Evolutionary conservation across 2,113 vertebrate genomes (phyloP), one percentile per base, ranked within the genome.

Genomic region (Coptodon rendalli): DNA sequence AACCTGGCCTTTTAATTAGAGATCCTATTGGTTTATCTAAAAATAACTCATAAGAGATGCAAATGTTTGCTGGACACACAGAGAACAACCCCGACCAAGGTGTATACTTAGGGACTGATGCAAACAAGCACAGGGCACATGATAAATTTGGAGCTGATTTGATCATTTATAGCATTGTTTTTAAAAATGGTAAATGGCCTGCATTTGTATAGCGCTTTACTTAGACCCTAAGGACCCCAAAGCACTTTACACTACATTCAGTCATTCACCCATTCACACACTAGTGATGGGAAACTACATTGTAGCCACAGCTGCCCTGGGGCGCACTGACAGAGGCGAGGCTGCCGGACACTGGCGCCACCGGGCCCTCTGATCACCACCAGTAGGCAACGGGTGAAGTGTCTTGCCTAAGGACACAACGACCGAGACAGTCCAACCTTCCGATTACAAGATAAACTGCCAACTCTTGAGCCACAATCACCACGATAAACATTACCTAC

Each of bases 1-100:
- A 96, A 96, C 96, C 95, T 92, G 95, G 88, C 76, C 93, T 61
- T 96, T 96, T 96, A 97, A 97, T 97, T 97, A 94, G 90, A 90
- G 86, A 93, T 95, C 93, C 94, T 96, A 93, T 92, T 95, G 96
- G 86, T 94, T 96, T 93, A 90, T 93, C 94, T 96, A 96, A 97
- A 97, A 97, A 95, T 96, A 97, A 90, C 91, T 87, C 78, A 54
- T 29, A 81, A 84, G 71, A 53, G 78, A 83, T 76, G 66, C 66
- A 76, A 84, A 89, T 87, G 83, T 84, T 89, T 89, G 80, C 54
- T 61, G 38, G 24, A 50, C 59, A 84, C 57, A 84, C 40, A 88
- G 48, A 71, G 45, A 80, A 79, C 43, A 31, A 52, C 10, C 73
- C 43, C 1, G 6, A 80, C 27, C 34, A 38, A 38, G 34, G 19